Evolutionary conservation across 2,888 invertebrate species (phyloP).

Genomic region (Amphipoea lucens): DNA sequence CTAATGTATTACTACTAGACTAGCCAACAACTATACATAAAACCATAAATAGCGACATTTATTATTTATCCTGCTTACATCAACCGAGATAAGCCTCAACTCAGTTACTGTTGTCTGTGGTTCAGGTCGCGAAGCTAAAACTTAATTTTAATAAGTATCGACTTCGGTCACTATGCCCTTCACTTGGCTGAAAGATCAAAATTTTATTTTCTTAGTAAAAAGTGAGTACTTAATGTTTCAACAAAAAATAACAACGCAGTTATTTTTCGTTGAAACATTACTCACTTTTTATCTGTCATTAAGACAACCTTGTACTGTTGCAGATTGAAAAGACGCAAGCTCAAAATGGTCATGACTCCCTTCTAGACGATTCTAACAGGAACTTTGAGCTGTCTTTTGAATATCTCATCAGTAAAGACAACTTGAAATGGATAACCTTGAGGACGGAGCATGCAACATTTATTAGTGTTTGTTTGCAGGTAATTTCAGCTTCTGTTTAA

Average conservation of each 20-base stretch:
- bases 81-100: not conserved
- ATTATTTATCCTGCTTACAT: not conserved
- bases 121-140: constrained; percentile 4
- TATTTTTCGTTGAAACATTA: constrained; percentile 12
- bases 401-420: constrained; percentile 97
- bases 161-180: constrained; percentile 11
- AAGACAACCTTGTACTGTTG: constrained; percentile 52
- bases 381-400: constrained; percentile 97
- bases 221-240: too few species aligned
- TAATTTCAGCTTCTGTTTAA: constrained; percentile 58
- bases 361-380: constrained; percentile 84
- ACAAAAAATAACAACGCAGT: constrained; percentile 8
- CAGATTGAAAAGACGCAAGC: constrained; percentile 80
- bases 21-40: not conserved
- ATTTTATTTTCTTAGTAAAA: constrained; percentile 1
- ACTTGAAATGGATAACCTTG: constrained; percentile 98
- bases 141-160: not conserved
- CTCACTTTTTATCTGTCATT: not conserved
- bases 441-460: constrained; percentile 97
- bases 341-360: constrained; percentile 82
- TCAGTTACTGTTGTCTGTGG: not conserved
- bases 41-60: not conserved
- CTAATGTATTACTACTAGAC: not conserved
- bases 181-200: constrained; percentile 11
- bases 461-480: constrained; percentile 97